Evolutionary conservation across 2,888 invertebrate genomes (phyloP).

Genomic region (Spisula subtruncata): DNA sequence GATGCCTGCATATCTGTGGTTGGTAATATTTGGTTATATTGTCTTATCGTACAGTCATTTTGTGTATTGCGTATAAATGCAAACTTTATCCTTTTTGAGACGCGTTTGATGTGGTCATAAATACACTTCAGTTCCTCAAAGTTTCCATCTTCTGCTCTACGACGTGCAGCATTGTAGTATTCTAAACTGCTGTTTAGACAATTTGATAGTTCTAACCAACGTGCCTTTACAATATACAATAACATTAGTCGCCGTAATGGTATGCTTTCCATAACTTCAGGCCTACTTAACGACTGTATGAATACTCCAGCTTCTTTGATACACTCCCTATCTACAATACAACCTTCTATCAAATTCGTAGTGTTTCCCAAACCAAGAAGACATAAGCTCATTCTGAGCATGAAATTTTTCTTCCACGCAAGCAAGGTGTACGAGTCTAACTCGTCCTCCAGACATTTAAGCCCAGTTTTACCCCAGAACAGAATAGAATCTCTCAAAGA

Average conservation of each 20-base stretch:
- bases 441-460: slow-evolving; percentile 65
- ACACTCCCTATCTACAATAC: slow-evolving; percentile 37
- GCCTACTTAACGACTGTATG: slow-evolving; percentile 53
- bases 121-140: slow-evolving; percentile 69
- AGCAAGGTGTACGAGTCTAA: slow-evolving; percentile 52
- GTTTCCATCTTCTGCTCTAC: slow-evolving; percentile 60
- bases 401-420: slow-evolving; percentile 71
- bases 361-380: slow-evolving; percentile 72
- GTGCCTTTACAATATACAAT: slow-evolving; percentile 67
- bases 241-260: slow-evolving; percentile 73
- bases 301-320: slow-evolving; percentile 52
- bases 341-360: slow-evolving; percentile 60
- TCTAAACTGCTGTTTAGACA: slow-evolving; percentile 8
- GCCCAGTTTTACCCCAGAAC: slow-evolving; percentile 65
- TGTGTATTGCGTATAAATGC: too few relatives aligned
- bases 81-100: not conserved
- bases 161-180: slow-evolving; percentile 47
- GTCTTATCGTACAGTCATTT: too few relatives aligned
- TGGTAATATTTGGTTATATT: not conserved
- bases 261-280: slow-evolving; percentile 52
- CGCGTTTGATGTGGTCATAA: not conserved
- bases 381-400: slow-evolving; percentile 72
- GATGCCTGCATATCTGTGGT: not conserved
- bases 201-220: slow-evolving; percentile 45
- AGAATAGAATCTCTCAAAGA: slow-evolving; percentile 54